Percentiles rank a stretch among this genome's conserved stretches.
These are phyloP conservation scores for Aplodontia rufa DNA, from an alignment of 2,113 vertebrate species.

Conservation along the genomic window DNA sequence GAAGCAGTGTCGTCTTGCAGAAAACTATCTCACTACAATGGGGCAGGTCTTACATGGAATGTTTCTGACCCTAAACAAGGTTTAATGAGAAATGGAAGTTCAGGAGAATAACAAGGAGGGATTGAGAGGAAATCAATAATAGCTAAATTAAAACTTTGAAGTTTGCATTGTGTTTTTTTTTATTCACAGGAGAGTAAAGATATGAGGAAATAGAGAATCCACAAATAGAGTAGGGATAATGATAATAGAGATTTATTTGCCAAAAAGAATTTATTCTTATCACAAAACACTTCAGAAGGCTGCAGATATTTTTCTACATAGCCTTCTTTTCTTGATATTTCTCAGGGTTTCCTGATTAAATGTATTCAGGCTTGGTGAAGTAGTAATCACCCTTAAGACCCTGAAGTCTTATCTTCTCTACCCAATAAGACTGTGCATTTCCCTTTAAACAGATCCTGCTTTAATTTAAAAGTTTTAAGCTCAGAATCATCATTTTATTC, in stretches of 20 bases:
- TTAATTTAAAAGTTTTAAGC: neutral
- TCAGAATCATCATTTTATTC: neutral
- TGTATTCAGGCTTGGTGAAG: neutral
- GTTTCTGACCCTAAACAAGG: neutral
- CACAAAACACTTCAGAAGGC: neutral
- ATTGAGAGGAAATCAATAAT: neutral
- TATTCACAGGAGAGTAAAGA: neutral
- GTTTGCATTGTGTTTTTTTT: neutral
- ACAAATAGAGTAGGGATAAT: neutral
- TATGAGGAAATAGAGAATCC: neutral
- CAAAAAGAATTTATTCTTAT: neutral
- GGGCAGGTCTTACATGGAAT: neutral
- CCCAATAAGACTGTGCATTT: neutral
- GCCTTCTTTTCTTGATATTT: neutral
- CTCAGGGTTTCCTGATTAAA: neutral
- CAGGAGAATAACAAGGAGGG: neutral
- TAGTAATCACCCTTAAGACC: neutral
- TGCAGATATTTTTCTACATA: neutral
- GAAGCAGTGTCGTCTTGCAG: neutral
- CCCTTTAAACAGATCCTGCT: neutral
- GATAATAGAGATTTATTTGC: neutral
- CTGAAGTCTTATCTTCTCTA: neutral
- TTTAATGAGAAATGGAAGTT: neutral
- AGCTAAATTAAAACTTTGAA: neutral
- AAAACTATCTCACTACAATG: neutral